Evolutionary conservation across 1,140 invertebrate genomes (phyloP).

Genomic region (Centruroides vittatus): DNA sequence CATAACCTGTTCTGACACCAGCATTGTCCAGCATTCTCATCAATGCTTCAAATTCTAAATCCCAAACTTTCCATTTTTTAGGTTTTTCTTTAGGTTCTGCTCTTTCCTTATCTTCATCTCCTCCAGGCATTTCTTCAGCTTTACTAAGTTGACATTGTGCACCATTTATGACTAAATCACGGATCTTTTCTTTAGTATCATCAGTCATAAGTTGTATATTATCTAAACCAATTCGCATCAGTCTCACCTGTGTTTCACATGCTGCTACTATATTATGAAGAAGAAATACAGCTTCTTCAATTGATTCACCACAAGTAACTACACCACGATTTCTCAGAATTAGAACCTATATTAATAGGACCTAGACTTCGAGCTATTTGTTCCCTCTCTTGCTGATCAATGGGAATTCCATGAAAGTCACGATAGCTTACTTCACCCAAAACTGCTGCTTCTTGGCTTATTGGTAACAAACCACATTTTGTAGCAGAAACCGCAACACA

Average conservation of each 20-base stretch:
- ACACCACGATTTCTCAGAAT: constrained; percentile 87
- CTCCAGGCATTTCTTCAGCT: constrained; percentile 12
- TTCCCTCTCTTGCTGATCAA: constrained; percentile 73
- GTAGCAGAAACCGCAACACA: constrained; percentile 86
- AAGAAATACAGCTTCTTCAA: constrained; percentile 92
- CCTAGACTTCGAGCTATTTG: constrained; percentile 79
- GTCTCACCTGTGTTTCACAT: constrained; percentile 69
- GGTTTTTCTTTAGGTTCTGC: constrained; percentile 38
- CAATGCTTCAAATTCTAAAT: constrained; percentile 92
- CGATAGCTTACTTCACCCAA: constrained; percentile 74
- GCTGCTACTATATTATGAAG: constrained; percentile 69
- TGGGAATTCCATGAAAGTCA: constrained; percentile 52
- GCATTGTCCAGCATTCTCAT: constrained; percentile 98
- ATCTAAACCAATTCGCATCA: constrained; percentile 66
- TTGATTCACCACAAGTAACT: constrained; percentile 85
- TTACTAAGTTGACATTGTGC: constrained; percentile 21
- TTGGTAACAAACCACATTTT: constrained; percentile 74
- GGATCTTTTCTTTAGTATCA: constrained; percentile 23
- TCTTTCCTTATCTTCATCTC: constrained; percentile 14
- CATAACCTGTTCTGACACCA: constrained; percentile 92
- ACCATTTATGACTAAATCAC: constrained; percentile 29
- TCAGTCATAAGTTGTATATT: constrained; percentile 57
- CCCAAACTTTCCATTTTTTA: constrained; percentile 76
- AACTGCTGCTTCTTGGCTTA: constrained; percentile 78
- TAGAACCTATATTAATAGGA: constrained; percentile 81